Base-by-base conservation (phyloP, 1,140 invertebrate genomes). In the Hycleus phaleratus region DNA sequence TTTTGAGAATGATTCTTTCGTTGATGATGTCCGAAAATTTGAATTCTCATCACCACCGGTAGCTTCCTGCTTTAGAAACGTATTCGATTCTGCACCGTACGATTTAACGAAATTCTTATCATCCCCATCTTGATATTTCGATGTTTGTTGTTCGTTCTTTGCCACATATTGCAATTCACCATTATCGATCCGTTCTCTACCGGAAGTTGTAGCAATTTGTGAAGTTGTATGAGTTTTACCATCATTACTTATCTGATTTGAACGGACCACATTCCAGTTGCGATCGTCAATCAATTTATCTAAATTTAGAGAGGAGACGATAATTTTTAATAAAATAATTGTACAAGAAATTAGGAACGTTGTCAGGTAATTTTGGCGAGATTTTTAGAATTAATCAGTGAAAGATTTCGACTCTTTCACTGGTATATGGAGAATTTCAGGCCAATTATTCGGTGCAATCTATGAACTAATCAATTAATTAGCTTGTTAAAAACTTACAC, bases 61-160 rank as follows among this genome's bases (percentile, higher is more conserved):
- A n/a, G 82, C 78, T 65, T 82, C 78, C 68, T 85, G 82, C 56
- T 77, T 76, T 4, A 82, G 75, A 18, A 81, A 76, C 8, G 80
- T 81, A 60, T 78, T 78, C 3, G 80, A 78, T 55, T 74, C 73
- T 45, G 76, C 76, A 49, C 81, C 78, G 26, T 79, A 76, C 26
- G 79, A 74, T 66, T 79, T 79, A n/a, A 79, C 73, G 59, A 78
- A 84, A 65, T 79, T 81, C 66, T 79, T 79, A 50, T 81, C 82
- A 50, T 84, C 82, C 39, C 81, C 80, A 69, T 84, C 79, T 59
- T 80, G 78, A 25, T 78, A 82, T 44, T 78, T 75, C 3, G 77
- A 77, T 51, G 78, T 74, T 38, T 73, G 74, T 62, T 82, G 77
- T 62, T 81, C 75, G 59, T 82, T 81, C 60, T 79, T 74, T 9